phyloP scores from a whole-genome alignment of 2,797 vertebrate species.

The Crocodylus rhombifer region DNA sequence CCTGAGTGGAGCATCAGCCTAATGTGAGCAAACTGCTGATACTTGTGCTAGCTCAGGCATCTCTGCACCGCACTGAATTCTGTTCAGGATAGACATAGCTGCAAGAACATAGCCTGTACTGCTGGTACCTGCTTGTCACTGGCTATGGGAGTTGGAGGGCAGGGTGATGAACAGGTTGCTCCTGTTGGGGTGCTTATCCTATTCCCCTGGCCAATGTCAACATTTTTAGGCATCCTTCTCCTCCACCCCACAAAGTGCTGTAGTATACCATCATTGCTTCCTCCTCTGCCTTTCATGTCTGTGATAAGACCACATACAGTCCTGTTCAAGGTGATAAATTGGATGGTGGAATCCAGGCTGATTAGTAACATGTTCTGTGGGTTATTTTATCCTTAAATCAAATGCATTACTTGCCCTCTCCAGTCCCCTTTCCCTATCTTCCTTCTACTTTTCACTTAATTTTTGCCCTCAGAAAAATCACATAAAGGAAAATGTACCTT shows the following conservation, averaged over 20 bases:
- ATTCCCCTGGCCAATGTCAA: not conserved
- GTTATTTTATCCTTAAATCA: constrained; percentile 37
- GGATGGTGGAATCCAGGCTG: constrained; percentile 28
- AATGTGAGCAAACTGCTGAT: too few species aligned
- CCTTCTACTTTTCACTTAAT: constrained; percentile 23
- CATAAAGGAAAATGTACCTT: constrained; percentile 34
- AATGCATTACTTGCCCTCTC: constrained; percentile 17
- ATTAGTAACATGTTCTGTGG: constrained; percentile 48
- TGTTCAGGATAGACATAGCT: too few species aligned
- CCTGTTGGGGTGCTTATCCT: not conserved
- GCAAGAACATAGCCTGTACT: too few species aligned
- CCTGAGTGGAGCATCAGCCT: too few species aligned
- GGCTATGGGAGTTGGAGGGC: not conserved
- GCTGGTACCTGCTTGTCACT: too few species aligned
- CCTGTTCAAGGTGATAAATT: constrained; percentile 28
- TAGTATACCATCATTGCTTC: not conserved
- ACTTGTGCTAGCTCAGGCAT: too few species aligned
- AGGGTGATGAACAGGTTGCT: not conserved
- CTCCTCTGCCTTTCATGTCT: constrained; percentile 4
- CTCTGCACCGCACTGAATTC: too few species aligned
- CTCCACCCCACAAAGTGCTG: not conserved
- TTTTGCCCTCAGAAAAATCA: constrained; percentile 44
- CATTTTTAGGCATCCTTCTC: too few species aligned
- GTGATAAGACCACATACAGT: not conserved
- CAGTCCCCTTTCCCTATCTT: not conserved